phyloP scores from a whole-genome alignment of 2,113 vertebrate genomes.

The Sylvietta virens region DNA sequence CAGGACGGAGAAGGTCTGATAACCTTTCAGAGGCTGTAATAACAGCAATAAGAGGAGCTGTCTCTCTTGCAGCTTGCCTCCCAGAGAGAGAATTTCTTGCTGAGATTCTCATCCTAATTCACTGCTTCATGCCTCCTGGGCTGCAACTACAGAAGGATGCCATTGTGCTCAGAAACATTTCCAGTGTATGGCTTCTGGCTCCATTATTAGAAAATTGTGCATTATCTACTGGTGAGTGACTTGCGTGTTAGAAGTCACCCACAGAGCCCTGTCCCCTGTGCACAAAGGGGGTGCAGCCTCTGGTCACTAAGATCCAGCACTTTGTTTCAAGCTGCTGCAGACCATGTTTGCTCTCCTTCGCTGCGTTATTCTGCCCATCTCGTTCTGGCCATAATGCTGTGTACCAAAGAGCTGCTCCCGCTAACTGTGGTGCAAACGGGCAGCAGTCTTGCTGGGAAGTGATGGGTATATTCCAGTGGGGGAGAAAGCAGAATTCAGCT shows the following conservation, averaged over 20 bases:
- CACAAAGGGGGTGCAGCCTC: neutral
- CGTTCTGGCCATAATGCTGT: accelerated
- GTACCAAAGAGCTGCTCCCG: neutral
- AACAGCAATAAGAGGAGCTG: neutral
- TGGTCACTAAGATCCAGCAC: neutral
- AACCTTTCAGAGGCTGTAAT: neutral
- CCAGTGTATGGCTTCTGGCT: neutral
- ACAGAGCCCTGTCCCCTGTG: neutral
- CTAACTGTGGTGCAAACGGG: neutral
- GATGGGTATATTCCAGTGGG: neutral
- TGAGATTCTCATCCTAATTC: conserved; percentile 22
- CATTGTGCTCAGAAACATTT: neutral
- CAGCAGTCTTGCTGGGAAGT: neutral
- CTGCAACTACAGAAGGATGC: neutral
- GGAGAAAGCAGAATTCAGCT: neutral
- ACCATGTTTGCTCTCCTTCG: neutral
- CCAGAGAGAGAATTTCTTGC: neutral
- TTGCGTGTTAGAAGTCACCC: neutral
- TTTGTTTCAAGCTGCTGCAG: neutral
- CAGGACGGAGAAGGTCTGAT: neutral
- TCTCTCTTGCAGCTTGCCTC: neutral
- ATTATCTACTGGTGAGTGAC: neutral
- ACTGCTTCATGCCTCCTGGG: neutral
- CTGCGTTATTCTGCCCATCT: accelerated
- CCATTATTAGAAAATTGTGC: conserved; percentile 6